phyloP scores from a whole-genome alignment of 2,888 invertebrate species.

The Microchrysa polita region DNA sequence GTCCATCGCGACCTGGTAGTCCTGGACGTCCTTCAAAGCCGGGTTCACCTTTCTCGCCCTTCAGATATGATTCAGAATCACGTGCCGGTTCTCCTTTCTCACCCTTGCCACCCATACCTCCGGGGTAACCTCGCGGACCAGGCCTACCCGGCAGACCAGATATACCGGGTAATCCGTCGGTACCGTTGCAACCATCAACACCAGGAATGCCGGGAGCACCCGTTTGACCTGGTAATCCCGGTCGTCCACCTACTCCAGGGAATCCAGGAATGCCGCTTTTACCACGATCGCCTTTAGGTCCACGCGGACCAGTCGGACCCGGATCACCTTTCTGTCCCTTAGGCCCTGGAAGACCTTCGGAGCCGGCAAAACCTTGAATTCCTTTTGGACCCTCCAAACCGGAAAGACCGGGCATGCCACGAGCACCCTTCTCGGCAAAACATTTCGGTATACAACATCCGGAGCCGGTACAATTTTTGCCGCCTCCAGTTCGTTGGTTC shows the following conservation, averaged over 20 bases:
- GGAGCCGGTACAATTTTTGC: constrained; percentile 72
- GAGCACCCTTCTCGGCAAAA: constrained; percentile 86
- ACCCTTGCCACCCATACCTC: constrained; percentile 66
- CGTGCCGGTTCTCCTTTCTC: constrained; percentile 82
- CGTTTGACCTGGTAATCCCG: constrained; percentile 60
- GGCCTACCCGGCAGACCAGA: constrained; percentile 75
- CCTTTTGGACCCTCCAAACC: constrained; percentile 81
- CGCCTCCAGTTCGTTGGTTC: constrained; percentile 57
- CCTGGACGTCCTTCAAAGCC: constrained; percentile 62
- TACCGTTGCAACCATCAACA: constrained; percentile 95
- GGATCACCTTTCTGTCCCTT: constrained; percentile 91
- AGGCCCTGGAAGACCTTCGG: constrained; percentile 85
- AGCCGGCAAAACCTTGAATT: constrained; percentile 81
- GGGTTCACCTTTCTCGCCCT: constrained; percentile 87
- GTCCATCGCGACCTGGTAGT: constrained; percentile 59
- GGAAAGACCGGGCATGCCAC: constrained; percentile 78
- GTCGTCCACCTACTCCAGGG: constrained; percentile 71
- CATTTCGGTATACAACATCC: constrained; percentile 85
- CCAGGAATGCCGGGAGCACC: constrained; percentile 86
- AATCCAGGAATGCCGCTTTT: constrained; percentile 89
- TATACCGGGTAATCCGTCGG: constrained; percentile 83
- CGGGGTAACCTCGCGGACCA: constrained; percentile 80
- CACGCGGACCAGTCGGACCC: constrained; percentile 82
- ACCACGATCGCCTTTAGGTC: constrained; percentile 86
- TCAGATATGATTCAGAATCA: constrained; percentile 67